These are phyloP conservation scores for Peribatodes rhomboidaria DNA, from an alignment of 2,888 invertebrate genomes.

Conservation along the genomic window DNA sequence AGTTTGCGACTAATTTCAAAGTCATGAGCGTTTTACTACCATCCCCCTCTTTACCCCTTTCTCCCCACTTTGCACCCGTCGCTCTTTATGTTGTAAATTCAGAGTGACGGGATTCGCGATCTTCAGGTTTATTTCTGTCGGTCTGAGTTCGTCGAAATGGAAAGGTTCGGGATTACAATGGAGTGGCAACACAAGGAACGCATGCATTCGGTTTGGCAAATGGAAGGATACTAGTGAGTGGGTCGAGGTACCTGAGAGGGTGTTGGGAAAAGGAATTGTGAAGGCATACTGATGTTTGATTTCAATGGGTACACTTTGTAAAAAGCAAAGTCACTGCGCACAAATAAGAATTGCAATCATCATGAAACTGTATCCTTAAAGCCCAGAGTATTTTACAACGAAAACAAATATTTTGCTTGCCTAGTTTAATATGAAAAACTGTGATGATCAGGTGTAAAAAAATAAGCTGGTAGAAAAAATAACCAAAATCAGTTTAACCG, in stretches of 20 bases:
- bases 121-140: constrained; percentile 38
- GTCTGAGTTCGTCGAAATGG: constrained; percentile 15
- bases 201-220: constrained; percentile 26
- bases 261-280: background rate
- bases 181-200: constrained; percentile 23
- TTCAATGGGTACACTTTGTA: background rate
- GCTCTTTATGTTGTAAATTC: constrained; percentile 47
- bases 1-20: constrained; percentile 72
- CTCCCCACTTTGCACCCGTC: constrained; percentile 17
- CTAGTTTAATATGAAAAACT: no score
- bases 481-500: no score
- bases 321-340: background rate
- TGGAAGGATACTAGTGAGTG: constrained; percentile 12
- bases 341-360: background rate
- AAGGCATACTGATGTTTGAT: background rate
- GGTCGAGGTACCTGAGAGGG: background rate
- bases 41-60: constrained; percentile 12
- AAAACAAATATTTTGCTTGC: no score
- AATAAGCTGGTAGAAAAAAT: no score
- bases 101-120: constrained; percentile 44
- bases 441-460: no score
- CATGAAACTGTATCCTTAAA: background rate
- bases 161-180: constrained; percentile 31
- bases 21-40: constrained; percentile 69
- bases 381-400: no score